These are phyloP conservation scores for Rotaria macrura DNA, from an alignment of 2,888 invertebrate species.

Conservation along the genomic window DNA sequence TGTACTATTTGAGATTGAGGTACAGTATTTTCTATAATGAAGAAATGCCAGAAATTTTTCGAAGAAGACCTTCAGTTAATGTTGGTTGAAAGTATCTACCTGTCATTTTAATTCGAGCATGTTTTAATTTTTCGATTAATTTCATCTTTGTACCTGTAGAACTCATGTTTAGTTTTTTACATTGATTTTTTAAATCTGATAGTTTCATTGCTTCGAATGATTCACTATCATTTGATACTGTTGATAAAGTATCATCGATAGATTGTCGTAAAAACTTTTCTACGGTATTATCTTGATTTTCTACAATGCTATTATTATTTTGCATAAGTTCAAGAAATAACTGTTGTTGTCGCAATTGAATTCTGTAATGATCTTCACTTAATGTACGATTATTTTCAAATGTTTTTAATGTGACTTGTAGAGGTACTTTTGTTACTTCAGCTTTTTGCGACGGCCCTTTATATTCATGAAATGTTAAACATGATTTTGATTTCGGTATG, in stretches of 20 bases:
- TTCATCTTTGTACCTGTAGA: not conserved
- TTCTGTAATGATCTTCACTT: not conserved
- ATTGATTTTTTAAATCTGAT: not conserved
- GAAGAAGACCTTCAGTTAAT: no score
- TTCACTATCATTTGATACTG: not conserved
- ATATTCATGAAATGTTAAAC: constrained; percentile 33
- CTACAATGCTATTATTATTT: not conserved
- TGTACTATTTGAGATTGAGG: not conserved
- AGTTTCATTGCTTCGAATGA: not conserved
- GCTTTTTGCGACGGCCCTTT: constrained; percentile 29
- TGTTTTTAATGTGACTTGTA: not conserved
- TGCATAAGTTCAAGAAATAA: not conserved
- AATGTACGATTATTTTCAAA: not conserved
- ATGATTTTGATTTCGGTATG: not conserved
- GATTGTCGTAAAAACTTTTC: not conserved
- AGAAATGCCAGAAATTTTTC: no score
- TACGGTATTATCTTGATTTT: not conserved
- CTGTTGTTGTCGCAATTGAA: constrained; percentile 5
- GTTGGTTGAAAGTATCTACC: not conserved
- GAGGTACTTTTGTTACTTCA: not conserved
- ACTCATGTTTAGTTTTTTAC: not conserved
- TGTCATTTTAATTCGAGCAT: not conserved
- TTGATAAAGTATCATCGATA: not conserved
- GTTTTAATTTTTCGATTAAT: not conserved
- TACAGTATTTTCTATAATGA: not conserved